Base-by-base conservation (phyloP, 2,888 invertebrate genomes). In the Cybosia mesomella region DNA sequence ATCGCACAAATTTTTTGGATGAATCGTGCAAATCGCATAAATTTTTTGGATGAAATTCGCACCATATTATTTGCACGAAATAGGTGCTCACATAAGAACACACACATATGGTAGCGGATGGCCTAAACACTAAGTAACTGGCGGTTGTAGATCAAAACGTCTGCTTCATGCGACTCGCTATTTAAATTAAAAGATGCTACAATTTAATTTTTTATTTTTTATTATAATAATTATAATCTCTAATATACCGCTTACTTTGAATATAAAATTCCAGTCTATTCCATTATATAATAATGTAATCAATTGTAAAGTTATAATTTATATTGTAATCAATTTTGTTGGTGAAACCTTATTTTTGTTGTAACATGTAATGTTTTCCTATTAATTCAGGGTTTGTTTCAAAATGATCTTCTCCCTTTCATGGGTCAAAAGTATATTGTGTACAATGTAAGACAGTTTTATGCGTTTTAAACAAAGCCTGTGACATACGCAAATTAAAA, bases 261-360 rank as follows among this genome's bases (percentile, higher is more conserved):
- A 66, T 11, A 34, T 57, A 21, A 77, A 74, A 78, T 77, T 78
- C 64, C 64, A 66, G 66, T 58, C 72, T 70, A 78, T 77, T 80
- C 67, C 67, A 69, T 65, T 61, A 71, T 64, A 65, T 60, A 64
- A 66, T 69, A 67, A 66, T 74, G 63, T 78, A 78, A 77, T 72
- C 69, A 80, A 80, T 69, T 77, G 74, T 76, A 77, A 67, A 54
- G 53, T 60, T 24, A 32, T 24, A 55, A 55, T 55, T 55, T 68
- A 54, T 59, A 67, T 59, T 64, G 22, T 71, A 71, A 74, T 70
- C 66, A 71, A 67, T 73, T 32, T 67, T 76, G 73, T 69, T 73
- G 70, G 65, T 79, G 55, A 67, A 71, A 79, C 54, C 18, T 32
- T 68, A 63, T 57, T 68, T 60, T 21, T 64, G 24, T 22, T 64